Conservation (phyloP, 2,113 vertebrate species). For the Struthidea cinerea region DNA sequence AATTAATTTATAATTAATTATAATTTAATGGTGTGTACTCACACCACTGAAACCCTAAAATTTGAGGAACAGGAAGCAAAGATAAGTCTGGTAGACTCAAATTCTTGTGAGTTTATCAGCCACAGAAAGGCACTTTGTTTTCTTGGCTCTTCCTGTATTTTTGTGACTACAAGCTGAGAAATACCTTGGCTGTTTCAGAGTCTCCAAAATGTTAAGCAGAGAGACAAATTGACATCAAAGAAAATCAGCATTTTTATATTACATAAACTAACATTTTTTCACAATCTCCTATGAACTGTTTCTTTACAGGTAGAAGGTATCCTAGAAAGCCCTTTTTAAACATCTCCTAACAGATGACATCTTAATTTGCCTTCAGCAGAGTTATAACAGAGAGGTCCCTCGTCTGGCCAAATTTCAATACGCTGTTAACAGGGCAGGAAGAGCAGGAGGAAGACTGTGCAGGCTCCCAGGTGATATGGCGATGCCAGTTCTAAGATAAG, state of each 20-base stretch:
- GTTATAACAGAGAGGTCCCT: neutral
- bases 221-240: neutral
- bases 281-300: neutral
- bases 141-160: neutral
- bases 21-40: neutral
- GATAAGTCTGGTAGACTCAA: neutral
- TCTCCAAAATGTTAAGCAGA: neutral
- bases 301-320: neutral
- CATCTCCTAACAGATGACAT: neutral
- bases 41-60: neutral
- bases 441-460: neutral
- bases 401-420: neutral
- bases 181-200: neutral
- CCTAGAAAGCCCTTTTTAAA: neutral
- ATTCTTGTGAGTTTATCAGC: neutral
- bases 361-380: neutral
- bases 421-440: neutral
- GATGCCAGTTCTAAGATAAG: neutral
- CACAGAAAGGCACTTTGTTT: neutral
- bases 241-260: neutral
- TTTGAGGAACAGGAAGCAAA: neutral
- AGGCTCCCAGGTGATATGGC: neutral
- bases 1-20: too few relatives aligned
- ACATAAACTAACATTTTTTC: neutral
- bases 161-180: neutral